Evolutionary conservation across 2,888 invertebrate species (phyloP).

Genomic region (Tenthredo amoena): DNA sequence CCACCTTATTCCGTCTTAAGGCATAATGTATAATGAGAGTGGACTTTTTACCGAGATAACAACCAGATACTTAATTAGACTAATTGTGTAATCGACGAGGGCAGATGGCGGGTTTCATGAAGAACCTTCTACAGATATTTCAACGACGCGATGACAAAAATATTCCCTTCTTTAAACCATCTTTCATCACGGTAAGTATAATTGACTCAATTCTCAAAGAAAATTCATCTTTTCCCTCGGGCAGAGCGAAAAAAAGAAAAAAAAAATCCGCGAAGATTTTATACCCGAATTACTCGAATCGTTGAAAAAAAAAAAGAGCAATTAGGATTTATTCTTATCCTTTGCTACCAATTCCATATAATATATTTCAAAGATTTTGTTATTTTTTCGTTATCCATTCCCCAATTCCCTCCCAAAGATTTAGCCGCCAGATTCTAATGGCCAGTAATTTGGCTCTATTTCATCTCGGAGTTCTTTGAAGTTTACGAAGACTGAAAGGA

Average conservation of each 20-base stretch:
- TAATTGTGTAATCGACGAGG: constrained; percentile 14
- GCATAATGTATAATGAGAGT: not conserved
- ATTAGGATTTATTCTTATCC: not conserved
- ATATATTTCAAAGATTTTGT: not conserved
- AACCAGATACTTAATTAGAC: constrained; percentile 21
- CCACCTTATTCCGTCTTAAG: not conserved
- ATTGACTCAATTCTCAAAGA: not conserved
- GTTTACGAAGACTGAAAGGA: not conserved
- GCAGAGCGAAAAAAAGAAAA: not conserved
- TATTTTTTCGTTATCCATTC: not conserved
- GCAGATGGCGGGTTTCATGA: not conserved
- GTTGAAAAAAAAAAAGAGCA: not conserved
- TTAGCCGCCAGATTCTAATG: not conserved
- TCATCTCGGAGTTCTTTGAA: not conserved
- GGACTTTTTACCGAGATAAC: not conserved
- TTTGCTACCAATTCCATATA: not conserved
- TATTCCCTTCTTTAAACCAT: not conserved
- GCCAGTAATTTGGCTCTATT: not conserved
- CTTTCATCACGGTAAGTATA: not conserved
- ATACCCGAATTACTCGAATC: not conserved
- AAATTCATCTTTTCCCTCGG: not conserved
- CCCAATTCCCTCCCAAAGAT: not conserved
- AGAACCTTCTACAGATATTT: not conserved
- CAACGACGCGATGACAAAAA: not conserved
- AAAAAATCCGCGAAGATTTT: not conserved